Base-by-base conservation (phyloP, 2,113 vertebrate species). In the Sprattus sprattus region DNA sequence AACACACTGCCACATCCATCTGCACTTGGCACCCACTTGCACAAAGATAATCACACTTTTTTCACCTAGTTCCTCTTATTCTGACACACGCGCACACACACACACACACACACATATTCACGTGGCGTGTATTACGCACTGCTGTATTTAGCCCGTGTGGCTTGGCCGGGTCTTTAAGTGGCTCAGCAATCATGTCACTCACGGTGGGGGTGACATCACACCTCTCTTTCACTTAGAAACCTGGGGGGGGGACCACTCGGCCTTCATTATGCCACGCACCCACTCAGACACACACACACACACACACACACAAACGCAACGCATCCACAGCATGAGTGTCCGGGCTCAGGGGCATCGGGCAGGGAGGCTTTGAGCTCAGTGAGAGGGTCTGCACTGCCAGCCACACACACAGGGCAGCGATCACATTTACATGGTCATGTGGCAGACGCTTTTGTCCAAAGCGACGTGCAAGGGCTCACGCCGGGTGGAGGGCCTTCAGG, bases 71-170 rank as follows among this genome's bases (percentile, higher is more conserved):
- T 15, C 52, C 52, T 54, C 3, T 54, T 22, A 60, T 20, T 6
- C 18, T 22, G 1, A 78, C 8, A 78, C 28, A 78, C 71, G 16
- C 71, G 44, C 28, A 78, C 8, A 78, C 71, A 39, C 71, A 39
- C 71, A 75, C 11, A 10, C 47, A 49, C 60, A 25, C 60, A 64
- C 60, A 75, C 8, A 44, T 28, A 39, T 28, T 4, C 71, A 78
- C 28, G 10, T 39, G 25, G 64, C 8, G 28, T 28, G 25, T 71
- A 25, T 11, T 78, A 39, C 13, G 15, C 0, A 10, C 45, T 45
- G 39, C 71, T 86, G 71, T 83, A 84, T 83, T 83, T 81, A 81
- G 81, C 50, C 82, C 13, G 67, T 75, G 67, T 71, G 18, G 50
- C 49, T 49, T 78, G 81, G 39, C n/a, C 18, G 81, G 81, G 81